These are phyloP conservation scores for Sinella curviseta DNA, from an alignment of 1,140 invertebrate species.

Conservation along the genomic window DNA sequence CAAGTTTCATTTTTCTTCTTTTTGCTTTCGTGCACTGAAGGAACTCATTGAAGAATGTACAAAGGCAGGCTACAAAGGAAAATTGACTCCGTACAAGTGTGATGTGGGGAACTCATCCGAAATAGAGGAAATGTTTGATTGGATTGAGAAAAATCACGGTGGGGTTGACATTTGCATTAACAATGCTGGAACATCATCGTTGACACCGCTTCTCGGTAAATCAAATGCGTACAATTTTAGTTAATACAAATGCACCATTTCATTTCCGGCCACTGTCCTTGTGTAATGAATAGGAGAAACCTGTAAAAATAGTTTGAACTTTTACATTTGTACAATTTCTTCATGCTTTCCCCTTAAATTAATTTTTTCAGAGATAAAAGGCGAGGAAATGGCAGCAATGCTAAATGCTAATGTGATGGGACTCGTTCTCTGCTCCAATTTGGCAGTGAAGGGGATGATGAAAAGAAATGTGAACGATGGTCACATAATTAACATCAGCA, in stretches of 20 bases:
- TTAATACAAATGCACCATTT: no score
- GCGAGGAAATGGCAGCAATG: constrained; percentile 43
- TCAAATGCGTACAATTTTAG: not conserved
- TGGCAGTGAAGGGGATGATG: constrained; percentile 68
- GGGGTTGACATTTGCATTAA: constrained; percentile 72
- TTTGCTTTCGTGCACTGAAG: no score
- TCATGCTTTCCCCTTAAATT: not conserved
- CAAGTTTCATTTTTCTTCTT: not conserved
- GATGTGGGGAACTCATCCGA: constrained; percentile 68
- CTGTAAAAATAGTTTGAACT: not conserved
- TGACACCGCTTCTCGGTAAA: constrained; percentile 38
- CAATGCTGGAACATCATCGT: constrained; percentile 65
- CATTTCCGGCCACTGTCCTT: no score
- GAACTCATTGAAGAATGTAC: constrained; percentile 30
- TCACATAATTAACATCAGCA: constrained; percentile 68
- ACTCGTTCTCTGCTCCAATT: constrained; percentile 65
- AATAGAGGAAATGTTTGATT: constrained; percentile 67
- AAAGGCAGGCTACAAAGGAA: constrained; percentile 48
- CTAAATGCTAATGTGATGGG: constrained; percentile 70
- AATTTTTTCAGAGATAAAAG: constrained; percentile 30
- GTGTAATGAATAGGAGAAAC: no score
- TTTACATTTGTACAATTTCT: not conserved
- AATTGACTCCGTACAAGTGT: constrained; percentile 61
- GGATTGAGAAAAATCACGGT: constrained; percentile 63
- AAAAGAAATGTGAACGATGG: constrained; percentile 63